Conservation (phyloP, 2,113 vertebrate genomes). For the Nibea coibor region DNA sequence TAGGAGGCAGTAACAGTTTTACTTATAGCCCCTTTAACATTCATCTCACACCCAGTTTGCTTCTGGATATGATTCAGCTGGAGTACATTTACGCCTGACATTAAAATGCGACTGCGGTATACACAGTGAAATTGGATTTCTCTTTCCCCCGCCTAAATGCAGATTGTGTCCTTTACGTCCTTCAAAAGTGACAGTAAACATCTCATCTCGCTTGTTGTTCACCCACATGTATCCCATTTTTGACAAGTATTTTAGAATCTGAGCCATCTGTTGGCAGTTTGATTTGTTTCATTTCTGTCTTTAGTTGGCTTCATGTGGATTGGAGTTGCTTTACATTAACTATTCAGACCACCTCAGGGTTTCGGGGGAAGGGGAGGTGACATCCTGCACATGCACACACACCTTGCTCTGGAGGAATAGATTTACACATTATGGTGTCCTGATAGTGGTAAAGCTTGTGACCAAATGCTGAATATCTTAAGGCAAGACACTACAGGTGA, state of each 20-base stretch:
- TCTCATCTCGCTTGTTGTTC: conserved; percentile 51
- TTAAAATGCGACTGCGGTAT: conserved; percentile 68
- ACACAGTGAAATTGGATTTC: conserved; percentile 75
- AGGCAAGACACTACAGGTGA: background rate
- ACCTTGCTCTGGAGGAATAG: background rate
- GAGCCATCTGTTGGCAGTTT: conserved; percentile 25
- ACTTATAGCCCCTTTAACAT: conserved; percentile 60
- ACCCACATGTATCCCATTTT: conserved; percentile 27
- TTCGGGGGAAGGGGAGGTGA: conserved; percentile 16
- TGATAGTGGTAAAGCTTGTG: conserved; percentile 24
- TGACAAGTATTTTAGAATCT: conserved; percentile 34
- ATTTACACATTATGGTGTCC: conserved; percentile 4
- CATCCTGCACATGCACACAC: conserved; percentile 23
- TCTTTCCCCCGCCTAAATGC: conserved; percentile 61
- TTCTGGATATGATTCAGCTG: conserved; percentile 72
- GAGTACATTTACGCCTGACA: conserved; percentile 71
- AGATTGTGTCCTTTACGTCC: conserved; percentile 73
- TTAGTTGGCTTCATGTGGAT: conserved; percentile 10
- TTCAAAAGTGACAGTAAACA: conserved; percentile 67
- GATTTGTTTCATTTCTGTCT: conserved; percentile 36
- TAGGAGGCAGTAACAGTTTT: conserved; percentile 29
- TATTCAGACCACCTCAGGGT: conserved; percentile 26
- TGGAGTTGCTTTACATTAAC: conserved; percentile 35
- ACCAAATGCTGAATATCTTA: conserved; percentile 41
- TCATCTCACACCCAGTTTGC: conserved; percentile 68